Evolutionary conservation across 2,888 invertebrate genomes (phyloP), one percentile per base, ranked within the genome.

Genomic region (Spodoptera exigua): DNA sequence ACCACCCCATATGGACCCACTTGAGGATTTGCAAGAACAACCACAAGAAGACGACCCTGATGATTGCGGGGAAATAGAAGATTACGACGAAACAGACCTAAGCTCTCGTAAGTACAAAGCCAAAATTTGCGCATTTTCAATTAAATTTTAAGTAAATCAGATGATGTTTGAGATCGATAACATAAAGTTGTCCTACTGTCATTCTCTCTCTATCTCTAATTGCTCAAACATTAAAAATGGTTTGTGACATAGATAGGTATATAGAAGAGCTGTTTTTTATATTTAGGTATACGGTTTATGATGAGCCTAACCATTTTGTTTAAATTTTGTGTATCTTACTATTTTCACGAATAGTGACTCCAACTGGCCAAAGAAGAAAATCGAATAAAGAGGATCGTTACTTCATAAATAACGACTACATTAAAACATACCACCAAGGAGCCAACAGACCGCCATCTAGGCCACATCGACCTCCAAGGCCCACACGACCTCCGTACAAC

Each of bases 51-150:
- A 92, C 41, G 89, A 89, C 11, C 85, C 85, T 0, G 84, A 87
- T 34, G 93, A 93, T 46, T 94, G 93, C 48, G 92, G 92, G 0
- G 91, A 92, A 55, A 93, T 94, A 60, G 93, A 92, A 16, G 93
- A 93, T 67, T 93, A 94, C 55, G 93, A 93, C 41, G 93, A 94
- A 81, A 90, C 87, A 48, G 93, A 93, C 76, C 81, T 93, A 1
- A 90, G 92, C 77, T 88, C 91, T 34, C 64, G 93, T 93, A 65
- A 86, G 90, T 84, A 21, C 9, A 27, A 27, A 27, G 9, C n/a
- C n/a, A n/a, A n/a, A n/a, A n/a, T n/a, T n/a, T n/a, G n/a, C n/a
- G n/a, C n/a, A n/a, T n/a, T n/a, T n/a, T n/a, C n/a, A n/a, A n/a
- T n/a, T n/a, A n/a, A n/a, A n/a, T n/a, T n/a, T n/a, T n/a, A n/a